Base-by-base conservation (phyloP, 2,888 invertebrate species). In the Coleophora flavipennella region DNA sequence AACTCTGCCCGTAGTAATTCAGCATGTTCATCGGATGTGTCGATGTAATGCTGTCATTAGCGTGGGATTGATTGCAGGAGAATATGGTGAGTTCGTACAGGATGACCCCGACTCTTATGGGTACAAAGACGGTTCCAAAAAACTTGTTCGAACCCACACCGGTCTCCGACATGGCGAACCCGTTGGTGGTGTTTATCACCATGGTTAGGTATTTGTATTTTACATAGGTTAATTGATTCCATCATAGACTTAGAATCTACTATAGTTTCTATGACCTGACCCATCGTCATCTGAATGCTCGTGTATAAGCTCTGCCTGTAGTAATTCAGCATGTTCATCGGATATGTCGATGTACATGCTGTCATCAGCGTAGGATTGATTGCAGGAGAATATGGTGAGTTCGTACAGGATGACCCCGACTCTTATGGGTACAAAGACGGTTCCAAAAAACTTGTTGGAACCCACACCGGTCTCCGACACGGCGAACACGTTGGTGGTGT, bases 151-250 rank as follows among this genome's bases (percentile, higher is more conserved):
- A 12, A 1, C 78, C 80, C 3, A 81, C 54, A 10, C 75, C 79
- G 2, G 42, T 44, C 2, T 59, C 48, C 1, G 81, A 75, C 39
- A 53, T 54, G 0, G 67, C 75, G 35, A 62, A 46, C 46, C 64
- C 67, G 33, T 73, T 67, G 1, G 83, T 77, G 38, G 72, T 61
- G 43, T 80, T 80, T 27, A 73, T 50, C 3, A 79, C 49, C n/a
- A 83, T 35, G 13, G 27, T 50, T 14, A 57, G 83, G 67, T 14
- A 57, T 78, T 74, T 2, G 71, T 80, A 47, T 56, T 59, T n/a
- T 79, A 62, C 7, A 67, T 6, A 20, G n/a, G n/a, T n/a, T n/a
- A n/a, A n/a, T n/a, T n/a, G n/a, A n/a, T n/a, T n/a, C n/a, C n/a
- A n/a, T n/a, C n/a, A n/a, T n/a, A n/a, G n/a, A n/a, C n/a, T n/a